These are phyloP conservation scores for Ennomos quercinarius DNA, from an alignment of 2,888 invertebrate genomes.

Conservation along the genomic window DNA sequence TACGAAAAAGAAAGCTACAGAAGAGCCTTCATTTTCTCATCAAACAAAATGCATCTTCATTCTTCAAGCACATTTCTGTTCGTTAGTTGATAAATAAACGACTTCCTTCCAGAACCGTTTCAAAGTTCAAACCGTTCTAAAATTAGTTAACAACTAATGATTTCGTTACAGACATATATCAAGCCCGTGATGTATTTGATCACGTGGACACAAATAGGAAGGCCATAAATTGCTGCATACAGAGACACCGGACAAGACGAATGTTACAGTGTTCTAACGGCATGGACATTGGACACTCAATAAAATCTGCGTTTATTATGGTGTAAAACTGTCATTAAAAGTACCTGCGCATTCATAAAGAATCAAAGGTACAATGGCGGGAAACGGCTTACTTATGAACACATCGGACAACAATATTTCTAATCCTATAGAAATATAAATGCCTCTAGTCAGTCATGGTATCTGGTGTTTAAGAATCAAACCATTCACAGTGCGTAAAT, in stretches of 20 bases:
- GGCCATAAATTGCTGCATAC: constrained; percentile 65
- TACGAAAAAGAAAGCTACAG: constrained; percentile 7
- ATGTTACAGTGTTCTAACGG: constrained; percentile 35
- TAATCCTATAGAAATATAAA: no score
- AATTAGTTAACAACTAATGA: constrained; percentile 73
- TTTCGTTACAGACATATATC: constrained; percentile 64
- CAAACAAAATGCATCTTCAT: constrained; percentile 29
- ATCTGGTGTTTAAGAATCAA: no score
- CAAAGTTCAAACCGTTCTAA: constrained; percentile 54
- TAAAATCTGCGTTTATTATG: constrained; percentile 5
- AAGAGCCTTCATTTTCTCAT: constrained; percentile 24
- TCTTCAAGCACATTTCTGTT: constrained; percentile 37
- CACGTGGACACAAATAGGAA: constrained; percentile 61
- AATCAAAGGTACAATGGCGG: no score
- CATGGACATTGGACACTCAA: constrained; percentile 13
- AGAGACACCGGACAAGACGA: constrained; percentile 70
- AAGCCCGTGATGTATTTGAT: constrained; percentile 59
- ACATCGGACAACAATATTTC: no score
- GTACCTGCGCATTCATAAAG: no score
- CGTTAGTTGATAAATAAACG: constrained; percentile 53
- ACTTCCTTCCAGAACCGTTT: constrained; percentile 60
- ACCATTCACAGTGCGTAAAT: background rate
- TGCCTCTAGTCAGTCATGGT: no score
- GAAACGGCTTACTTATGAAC: no score
- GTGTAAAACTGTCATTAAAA: no score